A percentile compares a stretch with the other conserved stretches of the same genome.
Conservation (phyloP, 2,113 vertebrate species). For the Pedetes capensis region DNA sequence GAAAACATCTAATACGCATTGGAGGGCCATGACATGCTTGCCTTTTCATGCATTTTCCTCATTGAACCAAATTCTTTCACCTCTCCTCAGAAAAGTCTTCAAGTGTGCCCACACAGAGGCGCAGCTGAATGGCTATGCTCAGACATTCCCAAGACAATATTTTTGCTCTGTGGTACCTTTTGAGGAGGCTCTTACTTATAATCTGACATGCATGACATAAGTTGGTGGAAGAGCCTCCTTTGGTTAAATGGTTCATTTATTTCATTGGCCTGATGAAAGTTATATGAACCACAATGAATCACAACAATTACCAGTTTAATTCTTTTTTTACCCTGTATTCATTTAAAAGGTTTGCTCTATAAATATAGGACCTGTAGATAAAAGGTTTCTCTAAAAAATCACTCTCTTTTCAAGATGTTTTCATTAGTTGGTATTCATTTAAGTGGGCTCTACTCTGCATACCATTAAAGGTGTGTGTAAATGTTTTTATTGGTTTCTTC, state of each 20-base stretch:
- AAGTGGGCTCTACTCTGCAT: slow-evolving; percentile 69
- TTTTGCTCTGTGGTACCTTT: slow-evolving; percentile 70
- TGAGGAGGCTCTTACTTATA: slow-evolving; percentile 72
- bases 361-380: slow-evolving; percentile 83
- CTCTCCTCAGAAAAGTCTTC: not conserved
- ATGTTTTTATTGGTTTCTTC: slow-evolving; percentile 75
- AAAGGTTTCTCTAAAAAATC: slow-evolving; percentile 82
- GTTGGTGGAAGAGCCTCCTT: slow-evolving; percentile 76
- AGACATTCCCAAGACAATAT: not conserved
- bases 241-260: slow-evolving; percentile 81
- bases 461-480: slow-evolving; percentile 67
- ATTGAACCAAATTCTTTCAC: not conserved
- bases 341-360: slow-evolving; percentile 84
- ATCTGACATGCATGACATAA: slow-evolving; percentile 73
- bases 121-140: not conserved
- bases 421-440: slow-evolving; percentile 83
- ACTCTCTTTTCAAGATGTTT: slow-evolving; percentile 78
- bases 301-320: slow-evolving; percentile 86
- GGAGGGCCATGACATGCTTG: not conserved
- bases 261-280: slow-evolving; percentile 82
- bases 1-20: not conserved
- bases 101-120: not conserved
- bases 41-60: not conserved
- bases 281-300: slow-evolving; percentile 82
- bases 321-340: slow-evolving; percentile 79